These are phyloP conservation scores for Pelodiscus sinensis DNA, from an alignment of 2,113 vertebrate genomes.

Conservation along the genomic window DNA sequence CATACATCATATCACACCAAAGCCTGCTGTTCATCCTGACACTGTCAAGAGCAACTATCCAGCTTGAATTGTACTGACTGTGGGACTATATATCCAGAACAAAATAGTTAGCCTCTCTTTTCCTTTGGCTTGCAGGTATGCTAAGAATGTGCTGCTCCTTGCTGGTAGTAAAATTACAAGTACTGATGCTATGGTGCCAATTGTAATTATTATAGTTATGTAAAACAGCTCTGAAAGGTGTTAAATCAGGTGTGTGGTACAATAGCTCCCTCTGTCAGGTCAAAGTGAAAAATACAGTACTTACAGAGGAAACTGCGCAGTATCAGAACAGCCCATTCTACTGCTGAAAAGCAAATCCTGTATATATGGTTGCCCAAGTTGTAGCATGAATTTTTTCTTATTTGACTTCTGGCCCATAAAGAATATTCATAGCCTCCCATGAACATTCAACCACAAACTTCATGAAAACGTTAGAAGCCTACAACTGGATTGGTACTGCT, in stretches of 20 bases:
- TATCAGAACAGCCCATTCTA: background rate
- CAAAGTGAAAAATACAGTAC: rapidly evolving
- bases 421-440: background rate
- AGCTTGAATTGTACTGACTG: rapidly evolving
- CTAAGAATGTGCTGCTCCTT: rapidly evolving
- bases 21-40: background rate
- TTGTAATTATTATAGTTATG: background rate
- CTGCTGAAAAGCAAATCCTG: background rate
- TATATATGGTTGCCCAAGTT: background rate
- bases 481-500: background rate
- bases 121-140: background rate
- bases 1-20: background rate
- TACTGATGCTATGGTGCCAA: background rate
- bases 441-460: background rate
- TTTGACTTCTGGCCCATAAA: background rate
- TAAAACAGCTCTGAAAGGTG: background rate
- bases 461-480: background rate
- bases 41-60: background rate
- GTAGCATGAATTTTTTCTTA: rapidly evolving
- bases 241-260: background rate
- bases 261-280: constrained; percentile 29
- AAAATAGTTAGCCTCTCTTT: background rate
- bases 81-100: background rate
- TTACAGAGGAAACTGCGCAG: background rate
- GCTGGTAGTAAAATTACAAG: background rate